Base-by-base conservation (phyloP, 2,888 invertebrate species). In the Villa cingulata region DNA sequence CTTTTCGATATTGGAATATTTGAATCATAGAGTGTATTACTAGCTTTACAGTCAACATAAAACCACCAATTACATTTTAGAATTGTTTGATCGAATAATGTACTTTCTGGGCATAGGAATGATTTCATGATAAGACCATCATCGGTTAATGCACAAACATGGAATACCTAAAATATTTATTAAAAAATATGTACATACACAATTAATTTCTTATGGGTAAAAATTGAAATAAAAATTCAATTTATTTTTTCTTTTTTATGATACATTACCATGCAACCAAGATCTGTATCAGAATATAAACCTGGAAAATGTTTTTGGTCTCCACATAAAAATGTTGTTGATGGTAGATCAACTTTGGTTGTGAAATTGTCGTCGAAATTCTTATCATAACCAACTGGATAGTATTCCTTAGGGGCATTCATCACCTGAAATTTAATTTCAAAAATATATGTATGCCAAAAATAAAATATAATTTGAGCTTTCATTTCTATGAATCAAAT, bases 11-110 rank as follows among this genome's bases (percentile, higher is more conserved):
- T 83, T 0, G 89, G 89, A 52, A 89, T 86, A 64, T 91, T 92
- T 15, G 89, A 87, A 59, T 89, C 88, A 64, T 89, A 91, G 23
- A 88, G 72, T 54, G 77, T 78, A 57, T 77, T 79, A 19, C 88
- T 86, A 47, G 79, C 77, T 65, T 85, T 84, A 68, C 91, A 91
- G 63, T 90, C 89, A 0, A 90, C 89, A 65, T 89, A 90, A 72
- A 90, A 88, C 87, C 88, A 90, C 89, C 89, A 90, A 66, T 90
- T 90, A 68, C 91, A 91, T 63, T 89, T 89, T 6, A 91, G 74
- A 53, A 91, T 86, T 19, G 87, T 86, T 66, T 90, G 90, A 62
- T 91, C 90, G 68, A 91, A 91, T 45, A 90, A 74, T 0, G 91
- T 91, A 29, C 86, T 89, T 65, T 90, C 88, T 0, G 90, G 90